phyloP scores from a whole-genome alignment of 2,888 invertebrate species.

The Griposia aprilina region DNA sequence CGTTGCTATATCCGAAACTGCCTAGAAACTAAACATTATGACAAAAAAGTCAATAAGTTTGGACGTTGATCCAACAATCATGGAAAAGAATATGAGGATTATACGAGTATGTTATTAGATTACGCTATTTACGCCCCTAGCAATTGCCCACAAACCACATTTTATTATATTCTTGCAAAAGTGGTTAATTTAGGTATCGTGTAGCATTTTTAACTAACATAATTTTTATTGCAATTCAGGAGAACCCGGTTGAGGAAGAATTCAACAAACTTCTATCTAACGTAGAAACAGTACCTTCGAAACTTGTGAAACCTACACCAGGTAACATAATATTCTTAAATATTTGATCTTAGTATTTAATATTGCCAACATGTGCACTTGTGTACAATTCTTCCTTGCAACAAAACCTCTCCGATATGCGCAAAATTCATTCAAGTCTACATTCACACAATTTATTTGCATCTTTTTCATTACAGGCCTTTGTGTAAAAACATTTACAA shows the following conservation, averaged over 20 bases:
- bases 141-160: not conserved
- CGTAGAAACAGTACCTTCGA: slow-evolving; percentile 89
- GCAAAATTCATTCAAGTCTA: not conserved
- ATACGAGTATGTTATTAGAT: slow-evolving; percentile 76
- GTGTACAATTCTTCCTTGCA: not conserved
- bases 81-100: slow-evolving; percentile 90
- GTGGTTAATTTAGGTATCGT: not conserved
- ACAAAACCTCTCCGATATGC: not conserved
- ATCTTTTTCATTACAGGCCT: slow-evolving; percentile 90
- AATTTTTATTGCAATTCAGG: slow-evolving; percentile 77
- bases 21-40: slow-evolving; percentile 76
- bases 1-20: slow-evolving; percentile 53
- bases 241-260: slow-evolving; percentile 91
- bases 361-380: not conserved
- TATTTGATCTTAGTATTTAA: not conserved
- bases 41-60: slow-evolving; percentile 88
- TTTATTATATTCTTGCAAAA: not conserved
- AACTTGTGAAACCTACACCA: slow-evolving; percentile 92
- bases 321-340: slow-evolving; percentile 83
- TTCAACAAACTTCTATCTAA: slow-evolving; percentile 90
- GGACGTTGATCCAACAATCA: slow-evolving; percentile 91
- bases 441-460: not conserved
- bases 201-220: not conserved
- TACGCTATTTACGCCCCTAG: not conserved
- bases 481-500: slow-evolving; percentile 94